A percentile compares a stretch with the other conserved stretches of the same genome.
phyloP scores from a whole-genome alignment of 2,888 invertebrate genomes.

The Bellardia bayeri region DNA sequence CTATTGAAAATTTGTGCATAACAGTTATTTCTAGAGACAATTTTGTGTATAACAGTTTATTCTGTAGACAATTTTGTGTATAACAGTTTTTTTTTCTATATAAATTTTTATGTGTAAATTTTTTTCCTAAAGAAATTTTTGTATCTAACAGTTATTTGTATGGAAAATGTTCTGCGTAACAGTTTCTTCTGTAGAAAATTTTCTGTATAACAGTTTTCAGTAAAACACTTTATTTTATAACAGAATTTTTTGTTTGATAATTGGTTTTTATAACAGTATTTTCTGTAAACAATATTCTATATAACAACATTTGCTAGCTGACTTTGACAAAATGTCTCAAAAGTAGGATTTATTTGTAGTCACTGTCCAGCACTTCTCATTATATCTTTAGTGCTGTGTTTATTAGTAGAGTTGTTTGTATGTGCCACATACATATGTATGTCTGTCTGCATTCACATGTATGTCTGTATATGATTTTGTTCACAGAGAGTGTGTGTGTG shows the following conservation, averaged over 20 bases:
- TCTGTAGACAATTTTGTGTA: too few relatives aligned
- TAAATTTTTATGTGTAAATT: too few relatives aligned
- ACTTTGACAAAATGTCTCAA: too few relatives aligned
- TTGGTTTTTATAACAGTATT: too few relatives aligned
- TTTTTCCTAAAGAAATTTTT: too few relatives aligned
- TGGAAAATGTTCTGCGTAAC: background rate
- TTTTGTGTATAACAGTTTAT: too few relatives aligned
- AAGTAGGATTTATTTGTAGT: constrained; percentile 19
- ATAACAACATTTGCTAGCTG: too few relatives aligned
- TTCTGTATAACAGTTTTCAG: background rate
- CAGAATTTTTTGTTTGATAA: background rate
- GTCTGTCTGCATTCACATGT: constrained; percentile 1
- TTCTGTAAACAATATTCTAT: too few relatives aligned
- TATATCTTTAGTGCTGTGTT: constrained; percentile 7
- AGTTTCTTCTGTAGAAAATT: background rate
- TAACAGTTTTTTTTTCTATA: too few relatives aligned
- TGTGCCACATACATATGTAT: constrained; percentile 5
- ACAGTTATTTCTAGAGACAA: too few relatives aligned
- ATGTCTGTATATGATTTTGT: background rate
- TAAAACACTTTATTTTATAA: background rate
- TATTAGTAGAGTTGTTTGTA: background rate
- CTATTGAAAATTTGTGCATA: too few relatives aligned
- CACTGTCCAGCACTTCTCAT: constrained; percentile 12
- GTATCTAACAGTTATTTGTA: background rate
- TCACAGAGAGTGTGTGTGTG: background rate